Base-by-base conservation (phyloP, 53 echinoderm and acorn worm species). In the Patiria pectinifera region DNA sequence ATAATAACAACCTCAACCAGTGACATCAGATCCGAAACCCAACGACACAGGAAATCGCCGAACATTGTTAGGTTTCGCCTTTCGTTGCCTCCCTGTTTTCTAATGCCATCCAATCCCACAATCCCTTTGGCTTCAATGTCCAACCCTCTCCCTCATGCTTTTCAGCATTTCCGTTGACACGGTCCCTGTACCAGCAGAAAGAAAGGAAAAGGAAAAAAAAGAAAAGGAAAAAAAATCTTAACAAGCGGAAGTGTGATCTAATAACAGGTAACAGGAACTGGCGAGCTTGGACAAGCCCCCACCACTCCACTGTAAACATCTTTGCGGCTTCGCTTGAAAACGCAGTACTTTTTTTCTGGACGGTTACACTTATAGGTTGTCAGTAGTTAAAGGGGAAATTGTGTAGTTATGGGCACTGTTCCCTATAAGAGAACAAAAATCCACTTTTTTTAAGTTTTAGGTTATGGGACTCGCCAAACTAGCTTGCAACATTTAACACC, bases 231-330 rank as follows among this genome's bases (percentile, higher is more conserved):
- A 3, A 2, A 66, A 66, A 66, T 18, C 19, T 14, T 10, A 74
- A n/a, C 24, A 2, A 24, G 74, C 13, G 74, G 74, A 74, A 74
- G 24, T 74, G 74, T 74, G 74, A 74, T 74, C 24, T 74, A 74
- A 74, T 74, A 74, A 74, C 74, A 74, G 74, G 74, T 74, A 74
- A 74, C 74, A 74, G 74, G 74, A 74, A 74, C 74, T 24, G 74
- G 74, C 74, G 0, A 25, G 74, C 9, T 4, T 6, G 22, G 74
- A 74, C 74, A 24, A 24, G 74, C 8, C 69, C 69, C 69, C 74
- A 74, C 4, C 74, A 10, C 22, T n/a, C 22, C 74, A 10, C 24
- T n/a, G 74, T 74, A 74, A 74, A 74, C 74, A 74, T 21, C 11
- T 66, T 66, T 66, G 74, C 53, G 8, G 53, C 53, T 53, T 53